These are phyloP conservation scores for Dendroctonus valens DNA, from an alignment of 1,140 invertebrate genomes.

Conservation along the genomic window DNA sequence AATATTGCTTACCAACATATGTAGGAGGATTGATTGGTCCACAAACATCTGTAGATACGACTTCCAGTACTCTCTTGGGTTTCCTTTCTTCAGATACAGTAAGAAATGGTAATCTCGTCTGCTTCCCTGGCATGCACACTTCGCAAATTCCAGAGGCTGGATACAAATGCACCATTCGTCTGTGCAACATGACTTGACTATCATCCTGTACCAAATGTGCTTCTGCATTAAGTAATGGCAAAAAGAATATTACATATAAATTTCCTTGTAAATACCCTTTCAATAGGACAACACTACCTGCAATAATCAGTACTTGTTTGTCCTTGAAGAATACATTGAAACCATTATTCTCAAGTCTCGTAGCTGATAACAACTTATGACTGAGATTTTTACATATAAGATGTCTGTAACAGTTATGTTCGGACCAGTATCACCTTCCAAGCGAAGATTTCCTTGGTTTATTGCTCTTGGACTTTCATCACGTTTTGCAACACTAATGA, in stretches of 20 bases:
- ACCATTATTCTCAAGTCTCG: not conserved
- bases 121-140: conserved; percentile 32
- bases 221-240: conserved; percentile 7
- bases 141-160: conserved; percentile 26
- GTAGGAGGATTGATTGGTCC: conserved; percentile 45
- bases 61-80: conserved; percentile 37
- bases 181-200: conserved; percentile 17
- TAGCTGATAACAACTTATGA: not conserved
- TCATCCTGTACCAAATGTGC: conserved; percentile 14
- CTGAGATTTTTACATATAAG: too few species aligned
- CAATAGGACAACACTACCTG: conserved; percentile 13
- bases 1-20: conserved; percentile 47
- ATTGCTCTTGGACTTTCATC: too few species aligned
- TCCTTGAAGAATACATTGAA: conserved; percentile 18
- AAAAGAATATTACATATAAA: conserved; percentile 21
- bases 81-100: conserved; percentile 15
- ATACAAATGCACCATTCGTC: conserved; percentile 28
- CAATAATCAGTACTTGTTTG: conserved; percentile 15
- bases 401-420: too few species aligned
- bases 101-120: conserved; percentile 29
- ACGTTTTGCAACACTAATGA: too few species aligned
- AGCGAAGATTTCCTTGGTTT: too few species aligned
- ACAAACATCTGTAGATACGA: conserved; percentile 48
- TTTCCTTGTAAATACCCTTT: conserved; percentile 23
- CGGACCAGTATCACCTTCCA: too few species aligned